Base-by-base conservation (phyloP, 2,113 vertebrate genomes). In the Ictalurus furcatus region DNA sequence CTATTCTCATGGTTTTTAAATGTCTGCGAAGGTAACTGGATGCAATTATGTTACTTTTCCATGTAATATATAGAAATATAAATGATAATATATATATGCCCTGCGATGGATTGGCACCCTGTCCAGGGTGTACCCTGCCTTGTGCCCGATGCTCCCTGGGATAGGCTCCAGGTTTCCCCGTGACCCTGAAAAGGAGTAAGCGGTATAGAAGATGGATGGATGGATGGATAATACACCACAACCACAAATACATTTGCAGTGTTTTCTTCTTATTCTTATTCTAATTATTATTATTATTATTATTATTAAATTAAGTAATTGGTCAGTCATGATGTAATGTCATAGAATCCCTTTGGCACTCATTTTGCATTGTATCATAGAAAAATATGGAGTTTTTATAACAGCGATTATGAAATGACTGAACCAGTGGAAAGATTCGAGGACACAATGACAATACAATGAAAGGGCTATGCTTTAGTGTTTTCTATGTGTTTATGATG, bases 1-100 rank as follows among this genome's bases (percentile, higher is more conserved):
- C 37, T 79, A 37, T 28, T 65, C 56, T 87, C 48, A 88, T 88
- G 48, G 14, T 16, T 71, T 58, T 48, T 40, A 34, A 30, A 82
- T 69, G 12, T 37, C 40, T 80, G 11, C 6, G 28, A n/a, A 30
- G 58, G 54, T 80, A 54, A 63, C 63, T 6, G 28, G n/a, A 34
- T 14, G 52, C 56, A 52, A 30, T 73, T 25, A 6, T 44, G 0
- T 19, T 61, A 0, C 56, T 44, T 78, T 44, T 82, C 9, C 16
- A 56, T 80, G 25, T 59, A 56, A 67, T 34, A 84, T 78, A 21
- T 17, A 25, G 34, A 40, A 40, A 40, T 40, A 40, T 40, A 40
- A 40, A 40, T 40, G 37, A 40, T 40, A 40, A 40, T 40, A 2
- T 40, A 40, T 2, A 40, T 40, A 40, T 40, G 37, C 37, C 37